Evolutionary conservation across 2,797 vertebrate genomes (phyloP).

Genomic region (Onychomys leucogaster): DNA sequence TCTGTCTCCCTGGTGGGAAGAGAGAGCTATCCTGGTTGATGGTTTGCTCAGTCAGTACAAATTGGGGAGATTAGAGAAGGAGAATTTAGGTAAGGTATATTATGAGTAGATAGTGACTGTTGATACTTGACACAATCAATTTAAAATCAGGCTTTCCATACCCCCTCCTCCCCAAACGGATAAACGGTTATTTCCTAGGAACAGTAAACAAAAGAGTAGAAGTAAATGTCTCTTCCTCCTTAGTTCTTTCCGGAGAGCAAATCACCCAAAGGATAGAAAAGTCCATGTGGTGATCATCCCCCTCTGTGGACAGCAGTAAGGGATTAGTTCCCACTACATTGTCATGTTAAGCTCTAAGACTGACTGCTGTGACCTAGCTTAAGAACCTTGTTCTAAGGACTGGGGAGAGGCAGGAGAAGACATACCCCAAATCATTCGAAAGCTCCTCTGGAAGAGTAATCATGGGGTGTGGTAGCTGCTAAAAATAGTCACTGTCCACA

Average conservation of each 20-base stretch:
- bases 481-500: not conserved
- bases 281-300: not conserved
- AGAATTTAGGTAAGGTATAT: not conserved
- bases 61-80: not conserved
- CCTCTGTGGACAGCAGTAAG: not conserved
- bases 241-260: not conserved
- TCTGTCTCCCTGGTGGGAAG: not conserved
- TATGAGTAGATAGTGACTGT: not conserved
- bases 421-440: not conserved
- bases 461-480: not conserved
- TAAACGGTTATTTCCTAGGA: slow-evolving; percentile 16
- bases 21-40: not conserved
- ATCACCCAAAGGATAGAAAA: not conserved
- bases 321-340: not conserved
- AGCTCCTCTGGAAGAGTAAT: not conserved
- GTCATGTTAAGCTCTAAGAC: not conserved
- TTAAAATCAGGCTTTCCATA: slow-evolving; percentile 4
- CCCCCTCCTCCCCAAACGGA: not conserved
- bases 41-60: not conserved
- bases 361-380: not conserved
- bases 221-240: not conserved
- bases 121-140: not conserved
- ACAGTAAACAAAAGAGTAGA: slow-evolving; percentile 4
- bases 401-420: not conserved
- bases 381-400: not conserved